A percentile compares a stretch with the other conserved stretches of the same genome.
These are phyloP conservation scores for Brevimyrus niger DNA, from an alignment of 2,113 vertebrate species.

Conservation along the genomic window DNA sequence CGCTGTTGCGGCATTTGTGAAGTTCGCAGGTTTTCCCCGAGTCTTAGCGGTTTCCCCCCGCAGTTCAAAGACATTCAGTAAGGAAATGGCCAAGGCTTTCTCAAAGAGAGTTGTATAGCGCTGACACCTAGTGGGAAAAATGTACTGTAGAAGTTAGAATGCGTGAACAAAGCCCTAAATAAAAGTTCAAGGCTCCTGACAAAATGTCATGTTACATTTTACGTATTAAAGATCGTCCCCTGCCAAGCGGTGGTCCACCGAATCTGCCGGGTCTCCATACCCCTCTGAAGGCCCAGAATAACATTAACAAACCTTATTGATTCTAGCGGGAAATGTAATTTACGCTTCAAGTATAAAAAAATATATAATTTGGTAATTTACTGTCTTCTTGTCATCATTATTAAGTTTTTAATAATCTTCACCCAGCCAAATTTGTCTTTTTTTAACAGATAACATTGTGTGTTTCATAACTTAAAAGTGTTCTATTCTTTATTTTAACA, in stretches of 20 bases:
- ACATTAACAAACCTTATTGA: neutral
- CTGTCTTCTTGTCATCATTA: no score
- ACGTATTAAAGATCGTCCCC: neutral
- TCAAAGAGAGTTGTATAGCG: neutral
- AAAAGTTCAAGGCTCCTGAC: neutral
- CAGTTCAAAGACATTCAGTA: neutral
- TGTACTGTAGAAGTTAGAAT: neutral
- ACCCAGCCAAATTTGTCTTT: no score
- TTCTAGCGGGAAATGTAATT: neutral
- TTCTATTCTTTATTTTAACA: neutral
- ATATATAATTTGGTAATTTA: neutral
- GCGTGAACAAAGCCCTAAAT: neutral
- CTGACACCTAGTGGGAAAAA: constrained; percentile 1
- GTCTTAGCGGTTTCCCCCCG: neutral
- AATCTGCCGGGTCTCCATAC: neutral
- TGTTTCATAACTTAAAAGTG: no score
- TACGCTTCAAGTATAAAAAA: neutral
- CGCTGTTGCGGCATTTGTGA: neutral
- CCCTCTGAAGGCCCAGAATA: neutral
- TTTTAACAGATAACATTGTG: no score
- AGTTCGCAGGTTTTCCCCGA: neutral
- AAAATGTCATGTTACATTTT: neutral
- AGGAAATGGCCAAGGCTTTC: neutral
- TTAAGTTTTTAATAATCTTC: no score
- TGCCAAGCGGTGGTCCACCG: neutral